Evolutionary conservation across 1,140 invertebrate genomes (phyloP), one percentile per base, ranked within the genome.

Genomic region (Oscheius sp.): DNA sequence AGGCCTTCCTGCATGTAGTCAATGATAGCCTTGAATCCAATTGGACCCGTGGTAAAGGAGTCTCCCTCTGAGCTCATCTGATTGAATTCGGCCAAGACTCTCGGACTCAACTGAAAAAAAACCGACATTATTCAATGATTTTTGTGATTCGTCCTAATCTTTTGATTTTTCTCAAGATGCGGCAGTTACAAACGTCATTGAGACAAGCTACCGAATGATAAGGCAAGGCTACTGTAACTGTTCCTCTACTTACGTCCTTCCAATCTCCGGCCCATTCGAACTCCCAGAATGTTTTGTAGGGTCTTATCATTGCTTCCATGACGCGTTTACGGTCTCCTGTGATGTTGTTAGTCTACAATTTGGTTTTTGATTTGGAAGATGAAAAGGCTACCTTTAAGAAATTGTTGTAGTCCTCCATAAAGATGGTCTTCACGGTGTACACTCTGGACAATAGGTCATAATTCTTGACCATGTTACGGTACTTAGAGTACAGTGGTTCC

Each of bases 201-300:
- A 55, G 7, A 7, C 28, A 26, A 15, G 49, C 28, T 26, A 55
- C 23, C 49, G 49, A 7, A 13, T 55, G 28, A 55, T 13, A 55
- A 55, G 49, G 23, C 49, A 55, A 55, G 28, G 49, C n/a, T 20
- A 20, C 2, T 2, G 28, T 65, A 28, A 3, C 28, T 18, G 26
- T 23, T 2, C 31, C 34, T 29, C 31, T 4, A 73, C 70, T 20
- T 46, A 73, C 70, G 32, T 73, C 59, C 10, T 52, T 74, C 72
- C 72, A 74, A 29, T 74, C 72, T 35, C 64, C 64, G 2, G 59
- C 72, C 72, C 72, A 74, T 34, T 74, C 72, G 55, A 74, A 74
- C 26, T 74, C 72, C 72, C 72, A 68, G 38, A 42, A 68, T n/a
- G 66, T 42, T 65, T 32, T 34, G 52, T 31, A 68, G n/a, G 66